Base-by-base conservation (phyloP, 2,888 invertebrate genomes). In the Zonitis immaculata region DNA sequence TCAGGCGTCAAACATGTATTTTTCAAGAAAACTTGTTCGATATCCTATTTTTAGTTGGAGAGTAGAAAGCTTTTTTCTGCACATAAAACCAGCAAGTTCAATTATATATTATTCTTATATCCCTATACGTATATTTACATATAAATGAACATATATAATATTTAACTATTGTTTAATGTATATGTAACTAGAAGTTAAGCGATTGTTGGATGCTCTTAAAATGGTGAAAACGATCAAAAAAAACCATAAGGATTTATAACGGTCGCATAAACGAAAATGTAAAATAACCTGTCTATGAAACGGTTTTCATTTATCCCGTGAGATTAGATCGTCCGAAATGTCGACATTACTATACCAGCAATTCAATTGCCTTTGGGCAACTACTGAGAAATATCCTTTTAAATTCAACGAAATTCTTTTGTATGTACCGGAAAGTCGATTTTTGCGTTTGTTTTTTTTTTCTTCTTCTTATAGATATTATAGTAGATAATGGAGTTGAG, bases 11-110 rank as follows among this genome's bases (percentile, higher is more conserved):
- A 22, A 39, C 35, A 35, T 47, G 58, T 51, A 51, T 47, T 39
- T 47, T 51, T 43, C 47, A 60, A 52, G 54, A 60, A 56, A n/a
- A n/a, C n/a, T n/a, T 56, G 56, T 50, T 52, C 44, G 55, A 57
- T 25, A 32, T 35, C 14, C 46, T 48, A 42, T 35, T 49, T 48
- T 51, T 30, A 20, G 35, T 26, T 44, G 27, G 44, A 28, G 26
- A 30, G 43, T n/a, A 18, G 32, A 51, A 47, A 51, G 32, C 30
- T n/a, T 12, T 46, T 27, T 51, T 39, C 48, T 26, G 48, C 27
- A 48, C 27, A 27, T 26, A 44, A 52, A 48, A n/a, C n/a, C n/a
- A n/a, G n/a, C n/a, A n/a, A n/a, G n/a, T n/a, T n/a, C n/a, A n/a
- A n/a, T n/a, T n/a, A n/a, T n/a, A n/a, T n/a, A n/a, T n/a, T n/a